Evolutionary conservation across 2,113 vertebrate species (phyloP), one percentile per base, ranked within the genome.

Genomic region (Myanophis thanlyinensis): DNA sequence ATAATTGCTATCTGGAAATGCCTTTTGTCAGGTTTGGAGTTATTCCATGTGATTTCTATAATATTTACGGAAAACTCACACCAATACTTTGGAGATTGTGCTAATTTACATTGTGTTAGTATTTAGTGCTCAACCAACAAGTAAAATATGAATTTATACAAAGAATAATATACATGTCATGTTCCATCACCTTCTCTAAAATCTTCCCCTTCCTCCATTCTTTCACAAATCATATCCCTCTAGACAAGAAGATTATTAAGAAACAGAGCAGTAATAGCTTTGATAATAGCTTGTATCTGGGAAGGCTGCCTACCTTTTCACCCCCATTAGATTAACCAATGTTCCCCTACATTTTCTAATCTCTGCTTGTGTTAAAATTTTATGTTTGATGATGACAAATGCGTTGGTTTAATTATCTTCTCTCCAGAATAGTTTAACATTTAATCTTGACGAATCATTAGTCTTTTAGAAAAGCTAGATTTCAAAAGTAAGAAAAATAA

Each of bases 241-340:
- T 7, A 90, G 94, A 95, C 89, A 94, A 54, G 46, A 93, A 93
- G 93, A 94, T 89, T 95, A 92, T 91, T 87, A 91, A 30, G 30
- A 93, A 93, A 85, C 40, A 91, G 87, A 94, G 86, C 48, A 92
- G 73, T 54, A 91, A n/a, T 54, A 94, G 92, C 22, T 67, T 67
- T 6, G 89, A 62, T 54, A 92, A 40, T 54, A 95, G 91, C 25
- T 67, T 84, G 3, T 13, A 22, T 52, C 73, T 89, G 67, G 35
- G 90, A 91, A 52, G 88, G 20, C 22, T 94, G 30, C 7, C 22
- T 91, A 12, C 48, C 40, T 94, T 86, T 93, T 48, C 44, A 90
- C 94, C 67, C 12, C 87, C 40, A 12, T 6, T 0, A 49, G 87
- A 51, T 47, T 92, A 91, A 95, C 91, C 0, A 91, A 46, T 40